phyloP scores from a whole-genome alignment of 2,113 vertebrate species.

The Chaetodon trifascialis region DNA sequence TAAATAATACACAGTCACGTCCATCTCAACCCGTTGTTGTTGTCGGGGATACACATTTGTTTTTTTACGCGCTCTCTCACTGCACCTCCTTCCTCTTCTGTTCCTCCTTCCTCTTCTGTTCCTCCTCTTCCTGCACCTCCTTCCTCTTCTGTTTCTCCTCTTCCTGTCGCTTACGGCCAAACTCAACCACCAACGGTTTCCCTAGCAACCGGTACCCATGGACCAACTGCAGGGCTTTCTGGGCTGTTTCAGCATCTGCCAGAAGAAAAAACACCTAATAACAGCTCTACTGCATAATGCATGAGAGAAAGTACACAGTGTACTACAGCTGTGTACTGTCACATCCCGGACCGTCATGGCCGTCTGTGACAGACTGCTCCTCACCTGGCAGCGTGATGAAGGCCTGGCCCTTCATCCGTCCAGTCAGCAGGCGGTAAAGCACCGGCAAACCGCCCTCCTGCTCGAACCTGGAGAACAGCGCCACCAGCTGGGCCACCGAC shows the following conservation, averaged over 20 bases:
- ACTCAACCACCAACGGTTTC: constrained; percentile 92
- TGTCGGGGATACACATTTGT: background rate
- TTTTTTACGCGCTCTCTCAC: constrained; percentile 18
- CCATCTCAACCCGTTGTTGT: background rate
- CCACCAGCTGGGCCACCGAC: constrained; percentile 89
- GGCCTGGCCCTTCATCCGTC: constrained; percentile 93
- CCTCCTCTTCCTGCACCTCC: constrained; percentile 14
- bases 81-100: constrained; percentile 27
- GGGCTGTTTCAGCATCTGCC: constrained; percentile 84
- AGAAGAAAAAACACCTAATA: constrained; percentile 3
- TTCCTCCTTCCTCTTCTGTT: constrained; percentile 40
- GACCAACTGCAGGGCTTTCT: constrained; percentile 86
- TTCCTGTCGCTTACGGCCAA: constrained; percentile 85
- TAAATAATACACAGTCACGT: background rate
- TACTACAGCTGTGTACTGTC: background rate
- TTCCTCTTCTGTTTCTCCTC: constrained; percentile 48
- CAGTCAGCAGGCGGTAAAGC: constrained; percentile 91
- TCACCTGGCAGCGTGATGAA: constrained; percentile 93
- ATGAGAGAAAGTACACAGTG: background rate
- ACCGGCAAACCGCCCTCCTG: constrained; percentile 75
- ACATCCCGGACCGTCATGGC: no score
- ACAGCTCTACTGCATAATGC: background rate
- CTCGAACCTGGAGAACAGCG: constrained; percentile 94
- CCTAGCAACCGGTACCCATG: constrained; percentile 90
- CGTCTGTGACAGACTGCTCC: background rate